Conservation (phyloP, 2,113 vertebrate species). For the Philantomba maxwellii region DNA sequence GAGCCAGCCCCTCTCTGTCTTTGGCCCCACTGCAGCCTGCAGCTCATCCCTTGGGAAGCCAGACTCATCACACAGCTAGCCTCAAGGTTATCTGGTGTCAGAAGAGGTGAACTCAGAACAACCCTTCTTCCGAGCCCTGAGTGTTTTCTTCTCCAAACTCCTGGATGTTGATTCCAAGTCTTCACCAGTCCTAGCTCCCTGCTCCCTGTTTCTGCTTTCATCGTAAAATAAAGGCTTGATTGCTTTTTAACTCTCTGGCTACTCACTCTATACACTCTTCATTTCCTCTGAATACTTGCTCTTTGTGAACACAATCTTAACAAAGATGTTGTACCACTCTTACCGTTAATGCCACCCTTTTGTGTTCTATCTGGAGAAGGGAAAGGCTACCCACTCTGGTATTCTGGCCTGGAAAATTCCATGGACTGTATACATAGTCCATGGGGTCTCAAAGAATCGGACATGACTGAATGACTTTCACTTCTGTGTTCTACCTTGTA, state of each 20-base stretch:
- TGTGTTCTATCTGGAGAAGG: background rate
- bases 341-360: background rate
- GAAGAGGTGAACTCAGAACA: background rate
- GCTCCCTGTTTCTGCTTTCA: background rate
- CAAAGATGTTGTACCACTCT: background rate
- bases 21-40: background rate
- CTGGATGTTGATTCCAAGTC: background rate
- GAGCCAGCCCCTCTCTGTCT: background rate
- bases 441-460: too few species aligned
- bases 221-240: background rate
- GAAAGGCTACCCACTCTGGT: background rate
- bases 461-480: background rate
- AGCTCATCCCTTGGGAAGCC: background rate
- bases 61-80: background rate
- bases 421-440: background rate
- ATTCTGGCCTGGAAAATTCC: background rate
- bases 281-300: background rate
- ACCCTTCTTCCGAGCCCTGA: background rate
- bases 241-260: background rate
- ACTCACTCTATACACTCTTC: background rate
- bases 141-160: background rate
- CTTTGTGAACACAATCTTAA: background rate
- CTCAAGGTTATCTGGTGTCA: background rate
- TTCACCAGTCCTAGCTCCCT: background rate
- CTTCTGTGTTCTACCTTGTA: background rate